Evolutionary conservation across 2,888 invertebrate genomes (phyloP).

Genomic region (Pinctada fucata): DNA sequence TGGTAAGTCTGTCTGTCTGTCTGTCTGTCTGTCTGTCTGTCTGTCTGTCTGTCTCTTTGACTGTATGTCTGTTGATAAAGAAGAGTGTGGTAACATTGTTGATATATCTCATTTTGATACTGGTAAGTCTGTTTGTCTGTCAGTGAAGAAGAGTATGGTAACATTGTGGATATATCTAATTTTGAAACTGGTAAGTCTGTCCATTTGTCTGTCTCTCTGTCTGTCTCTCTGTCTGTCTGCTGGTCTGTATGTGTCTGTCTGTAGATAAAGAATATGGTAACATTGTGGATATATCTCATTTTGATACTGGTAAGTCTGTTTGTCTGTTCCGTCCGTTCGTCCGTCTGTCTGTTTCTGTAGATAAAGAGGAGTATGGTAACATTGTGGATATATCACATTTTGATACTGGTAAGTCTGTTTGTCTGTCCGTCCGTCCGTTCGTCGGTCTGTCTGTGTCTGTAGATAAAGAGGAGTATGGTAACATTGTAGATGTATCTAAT

Average conservation of each 20-base stretch:
- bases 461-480: constrained; percentile 82
- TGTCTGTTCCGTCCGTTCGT: too few species aligned
- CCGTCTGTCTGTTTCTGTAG: constrained; percentile 34
- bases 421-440: too few species aligned
- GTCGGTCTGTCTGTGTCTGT: too few species aligned
- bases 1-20: too few species aligned
- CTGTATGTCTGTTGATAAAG: constrained; percentile 61
- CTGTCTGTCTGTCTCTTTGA: too few species aligned
- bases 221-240: too few species aligned
- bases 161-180: constrained; percentile 86
- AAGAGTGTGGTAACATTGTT: constrained; percentile 86
- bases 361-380: constrained; percentile 83
- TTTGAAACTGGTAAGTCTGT: constrained; percentile 84
- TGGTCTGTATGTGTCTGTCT: too few species aligned
- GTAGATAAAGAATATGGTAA: constrained; percentile 82
- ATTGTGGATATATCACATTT: constrained; percentile 87
- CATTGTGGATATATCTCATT: constrained; percentile 86
- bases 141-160: constrained; percentile 82
- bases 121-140: constrained; percentile 75
- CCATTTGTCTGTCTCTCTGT: too few species aligned
- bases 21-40: too few species aligned
- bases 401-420: constrained; percentile 83
- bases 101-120: constrained; percentile 88
- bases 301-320: constrained; percentile 81
- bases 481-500: constrained; percentile 86